Base-by-base conservation (phyloP, 2,113 vertebrate species). In the Semicossyphus pulcher region DNA sequence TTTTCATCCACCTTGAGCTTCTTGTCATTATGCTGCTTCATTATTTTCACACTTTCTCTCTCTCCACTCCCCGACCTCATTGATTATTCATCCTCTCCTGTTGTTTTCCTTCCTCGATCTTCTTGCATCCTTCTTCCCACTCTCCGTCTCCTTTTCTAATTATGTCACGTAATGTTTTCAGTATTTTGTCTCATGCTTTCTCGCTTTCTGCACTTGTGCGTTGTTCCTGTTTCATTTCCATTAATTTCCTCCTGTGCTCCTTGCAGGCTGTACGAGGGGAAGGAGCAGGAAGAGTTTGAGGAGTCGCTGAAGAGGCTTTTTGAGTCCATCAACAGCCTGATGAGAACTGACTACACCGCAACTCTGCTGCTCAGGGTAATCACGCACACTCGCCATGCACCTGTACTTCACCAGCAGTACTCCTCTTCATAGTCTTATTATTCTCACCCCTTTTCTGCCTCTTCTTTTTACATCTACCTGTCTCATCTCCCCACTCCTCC, bases 291-390 rank as follows among this genome's bases (percentile, higher is more conserved):
- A 0, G 96, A 98, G 84, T 99, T 99, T 92, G 97, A 99, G 88
- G 95, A 97, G 78, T 97, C 96, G 3, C 95, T 99, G 93, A 95
- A 94, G 76, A 93, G 90, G 31, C 96, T 99, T 73, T 99, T 99
- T 90, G 96, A 98, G 90, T 98, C 98, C 75, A 98, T 99, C 91
- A 99, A 97, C 93, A 96, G 93, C 60, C 88, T 99, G 89, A 99
- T 99, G 97, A 96, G 89, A 92, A 96, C 95, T 41, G 94, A 96
- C 57, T 86, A 94, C 86, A 94, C 93, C 86, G 97, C 95, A 81
- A 95, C 95, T 23, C 94, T 97, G 79, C 93, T 99, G 77, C 89
- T 95, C 78, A 95, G 97, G 97, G 97, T 99, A 85, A 68, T 57
- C 51, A 61, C 14, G 12, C 39, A 3, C 14, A 1, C 32, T 63